Base-by-base conservation (phyloP, 2,888 invertebrate species). In the Hesperia comma region DNA sequence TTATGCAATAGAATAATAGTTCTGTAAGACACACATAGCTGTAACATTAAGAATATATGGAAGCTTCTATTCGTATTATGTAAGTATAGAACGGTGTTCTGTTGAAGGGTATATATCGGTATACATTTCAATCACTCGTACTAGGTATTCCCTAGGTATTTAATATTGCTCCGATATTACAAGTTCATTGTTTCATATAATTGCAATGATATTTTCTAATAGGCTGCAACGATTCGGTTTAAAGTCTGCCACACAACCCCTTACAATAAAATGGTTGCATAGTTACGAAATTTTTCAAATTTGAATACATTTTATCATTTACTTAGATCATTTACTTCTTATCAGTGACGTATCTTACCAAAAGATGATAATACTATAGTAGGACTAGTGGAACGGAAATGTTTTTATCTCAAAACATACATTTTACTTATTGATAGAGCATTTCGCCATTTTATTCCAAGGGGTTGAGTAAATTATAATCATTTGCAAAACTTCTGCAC, bases 131-230 rank as follows among this genome's bases (percentile, higher is more conserved):
- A 61, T 61, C 61, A 61, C 49, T 61, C 19, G 15, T 26, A 33
- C 46, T 60, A 46, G 46, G 6, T 4, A 46, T 43, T 19, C 43
- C 43, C 62, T 32, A 46, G 55, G 54, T 56, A 15, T 55, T 1
- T 2, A 6, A 41, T 55, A 61, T 61, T 61, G 51, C 40, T 61
- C 51, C 49, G 40, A 51, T n/a, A 43, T 41, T 54, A 41, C 10
- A 41, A 32, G 21, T 62, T 63, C 4, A 63, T 63, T 55, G 33
- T 55, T 55, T 21, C 40, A 7, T 40, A 56, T 14, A 54, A 63
- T 33, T 63, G 62, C 62, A 55, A 61, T 53, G 61, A 61, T 63
- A 55, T 55, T 63, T 53, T 33, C 55, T 41, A 40, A 46, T 6
- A 46, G 32, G 26, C 21, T 58, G 32, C n/a, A 21, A 57, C 41